phyloP scores from a whole-genome alignment of 2,888 invertebrate genomes.

The Cerceris rybyensis region DNA sequence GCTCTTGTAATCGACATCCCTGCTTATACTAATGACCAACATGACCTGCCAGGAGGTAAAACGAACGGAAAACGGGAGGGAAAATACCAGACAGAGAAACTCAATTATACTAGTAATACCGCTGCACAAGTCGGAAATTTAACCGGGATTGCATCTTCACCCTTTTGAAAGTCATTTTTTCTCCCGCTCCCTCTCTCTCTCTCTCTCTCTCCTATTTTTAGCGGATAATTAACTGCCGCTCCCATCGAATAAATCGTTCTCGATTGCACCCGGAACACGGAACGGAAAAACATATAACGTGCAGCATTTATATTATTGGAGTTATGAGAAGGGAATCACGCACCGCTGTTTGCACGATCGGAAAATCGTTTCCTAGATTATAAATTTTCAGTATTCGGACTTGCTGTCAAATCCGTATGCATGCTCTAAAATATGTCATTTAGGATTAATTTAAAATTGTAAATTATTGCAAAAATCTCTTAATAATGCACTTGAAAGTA shows the following conservation, averaged over 20 bases:
- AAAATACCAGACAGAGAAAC: slow-evolving; percentile 31
- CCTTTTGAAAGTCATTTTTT: slow-evolving; percentile 30
- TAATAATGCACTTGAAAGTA: no score
- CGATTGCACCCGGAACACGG: background rate
- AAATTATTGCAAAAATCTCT: no score
- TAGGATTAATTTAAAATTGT: no score
- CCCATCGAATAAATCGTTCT: background rate
- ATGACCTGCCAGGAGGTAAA: slow-evolving; percentile 27
- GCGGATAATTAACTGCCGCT: slow-evolving; percentile 42
- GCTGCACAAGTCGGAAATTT: slow-evolving; percentile 26
- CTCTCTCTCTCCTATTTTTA: slow-evolving; percentile 33
- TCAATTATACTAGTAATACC: slow-evolving; percentile 44
- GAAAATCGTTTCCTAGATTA: background rate
- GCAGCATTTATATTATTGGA: background rate
- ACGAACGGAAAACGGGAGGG: background rate
- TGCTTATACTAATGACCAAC: slow-evolving; percentile 61
- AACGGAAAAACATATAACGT: slow-evolving; percentile 1
- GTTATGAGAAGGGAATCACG: no score
- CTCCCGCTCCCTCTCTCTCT: background rate
- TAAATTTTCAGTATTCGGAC: no score
- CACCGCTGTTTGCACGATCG: background rate
- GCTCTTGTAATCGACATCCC: slow-evolving; percentile 61
- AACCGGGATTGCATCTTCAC: slow-evolving; percentile 38
- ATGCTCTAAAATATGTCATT: no score
- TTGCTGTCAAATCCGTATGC: no score